Evolutionary conservation across 2,113 vertebrate species (phyloP), one percentile per base, ranked within the genome.

Genomic region (Anas platyrhynchos): DNA sequence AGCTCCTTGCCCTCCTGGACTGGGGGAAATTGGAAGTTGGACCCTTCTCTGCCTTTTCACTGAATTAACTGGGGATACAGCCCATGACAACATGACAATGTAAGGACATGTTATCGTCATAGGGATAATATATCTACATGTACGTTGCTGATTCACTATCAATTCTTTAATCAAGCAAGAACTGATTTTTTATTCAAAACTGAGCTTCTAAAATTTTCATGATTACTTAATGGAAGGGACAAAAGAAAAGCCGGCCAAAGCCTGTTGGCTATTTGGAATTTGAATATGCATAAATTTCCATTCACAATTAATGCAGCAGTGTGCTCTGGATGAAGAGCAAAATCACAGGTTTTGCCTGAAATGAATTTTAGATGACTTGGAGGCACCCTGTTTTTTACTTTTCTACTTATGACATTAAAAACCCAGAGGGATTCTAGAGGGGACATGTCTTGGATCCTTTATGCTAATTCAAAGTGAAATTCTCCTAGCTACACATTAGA

Each of bases 201-300:
- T 18, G 22, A 94, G 13, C 65, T 85, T 77, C 83, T 83, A 75
- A 94, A 91, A 77, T 83, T 63, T 89, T 91, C 29, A 36, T 91
- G 44, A 52, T 74, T 95, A 61, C 62, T 75, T 95, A 75, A 73
- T 71, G 66, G 54, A 91, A 89, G 10, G 26, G 61, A 93, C 50
- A 9, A 88, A 92, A 78, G 36, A 48, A 89, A 74, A 91, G 31
- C 44, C 54, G 79, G 59, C 34, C 78, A 91, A 91, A 68, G 48
- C 50, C 79, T 85, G n/a, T 46, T 3, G 54, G 69, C 71, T 92
- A 69, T 68, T 91, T 94, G 59, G 55, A 83, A 94, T 97, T 87
- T 26, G 13, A 82, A 82, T 97, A 89, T 93, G 50, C 94, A 79
- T 93, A 94, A 58, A 93, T 97, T 84, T 95, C 71, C 76, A 91